Evolutionary conservation across 2,797 vertebrate genomes (phyloP), one percentile per base, ranked within the genome.

Genomic region (Silurus aristotelis): DNA sequence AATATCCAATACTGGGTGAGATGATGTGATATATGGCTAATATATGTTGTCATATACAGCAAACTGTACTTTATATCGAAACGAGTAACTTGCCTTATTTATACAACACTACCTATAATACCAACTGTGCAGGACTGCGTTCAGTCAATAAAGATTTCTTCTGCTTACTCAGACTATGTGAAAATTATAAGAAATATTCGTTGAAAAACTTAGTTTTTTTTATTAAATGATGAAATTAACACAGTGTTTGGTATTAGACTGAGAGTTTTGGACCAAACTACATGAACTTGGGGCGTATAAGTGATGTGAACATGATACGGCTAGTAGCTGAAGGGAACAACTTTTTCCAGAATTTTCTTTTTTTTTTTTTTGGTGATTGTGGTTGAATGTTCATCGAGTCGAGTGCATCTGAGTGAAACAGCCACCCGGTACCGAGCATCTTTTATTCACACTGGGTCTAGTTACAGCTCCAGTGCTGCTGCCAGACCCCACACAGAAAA

Each of bases 401-500:
- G 22, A 58, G 58, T 52, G 72, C 2, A 38, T 58, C 70, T 60
- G 61, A 58, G 46, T 58, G 22, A 64, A 78, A 86, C 31, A 81
- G 56, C 67, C 64, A 70, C n/a, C 76, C 64, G 2, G 75, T 48
- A 46, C 55, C n/a, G 6, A 83, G 27, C 38, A 38, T 61, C 58
- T 79, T 68, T 70, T 79, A 56, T 68, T 79, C 83, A 60, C 83
- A 79, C 83, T 68, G 64, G 48, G 48, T 84, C 75, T 64, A 68
- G 83, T 84, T 84, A 79, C 83, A 67, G 20, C 27, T 46, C 19
- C 73, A 52, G 46, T 22, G 3, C 25, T 19, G 6, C 38, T 77
- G 83, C 61, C 83, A 78, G 73, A 78, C 31, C 25, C 52, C 83
- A 83, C 81, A 83, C 72, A 83, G 68, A 83, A 83, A 83, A 83